A percentile compares a stretch with the other conserved stretches of the same genome.
Conservation (phyloP, 92 coral and sea anemone genomes). For the Parazoanthus swiftii region DNA sequence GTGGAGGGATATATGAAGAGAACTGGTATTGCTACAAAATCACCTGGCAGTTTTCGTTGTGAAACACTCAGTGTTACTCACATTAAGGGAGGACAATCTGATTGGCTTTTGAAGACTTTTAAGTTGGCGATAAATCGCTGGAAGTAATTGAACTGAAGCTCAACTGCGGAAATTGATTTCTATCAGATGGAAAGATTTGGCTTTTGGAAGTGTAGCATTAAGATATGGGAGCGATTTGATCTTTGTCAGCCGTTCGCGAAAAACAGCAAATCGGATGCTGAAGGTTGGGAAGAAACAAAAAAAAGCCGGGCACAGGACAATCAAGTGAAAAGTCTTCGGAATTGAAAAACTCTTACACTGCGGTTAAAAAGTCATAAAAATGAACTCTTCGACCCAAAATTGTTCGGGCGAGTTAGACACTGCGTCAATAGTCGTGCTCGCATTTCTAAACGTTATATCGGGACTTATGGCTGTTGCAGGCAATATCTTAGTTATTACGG, state of each 20-base stretch:
- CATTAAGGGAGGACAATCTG: neutral
- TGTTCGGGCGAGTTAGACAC: conserved; percentile 31
- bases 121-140: conserved; percentile 6
- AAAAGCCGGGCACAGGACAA: neutral
- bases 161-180: neutral
- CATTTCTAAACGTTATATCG: conserved; percentile 14
- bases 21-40: neutral
- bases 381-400: neutral
- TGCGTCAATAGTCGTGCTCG: conserved; percentile 18
- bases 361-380: neutral
- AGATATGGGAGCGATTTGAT: neutral
- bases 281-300: neutral
- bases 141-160: neutral
- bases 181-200: neutral
- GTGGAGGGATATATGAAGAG: neutral
- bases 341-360: neutral
- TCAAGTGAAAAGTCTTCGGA: neutral
- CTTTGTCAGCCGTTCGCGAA: neutral
- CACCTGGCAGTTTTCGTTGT: neutral
- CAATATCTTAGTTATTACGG: conserved; percentile 27
- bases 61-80: neutral
- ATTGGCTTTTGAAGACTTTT: conserved; percentile 26
- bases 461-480: conserved; percentile 37
- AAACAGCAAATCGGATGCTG: neutral
- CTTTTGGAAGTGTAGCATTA: neutral